phyloP scores from a whole-genome alignment of 2,797 vertebrate genomes.

The Bucorvus abyssinicus region DNA sequence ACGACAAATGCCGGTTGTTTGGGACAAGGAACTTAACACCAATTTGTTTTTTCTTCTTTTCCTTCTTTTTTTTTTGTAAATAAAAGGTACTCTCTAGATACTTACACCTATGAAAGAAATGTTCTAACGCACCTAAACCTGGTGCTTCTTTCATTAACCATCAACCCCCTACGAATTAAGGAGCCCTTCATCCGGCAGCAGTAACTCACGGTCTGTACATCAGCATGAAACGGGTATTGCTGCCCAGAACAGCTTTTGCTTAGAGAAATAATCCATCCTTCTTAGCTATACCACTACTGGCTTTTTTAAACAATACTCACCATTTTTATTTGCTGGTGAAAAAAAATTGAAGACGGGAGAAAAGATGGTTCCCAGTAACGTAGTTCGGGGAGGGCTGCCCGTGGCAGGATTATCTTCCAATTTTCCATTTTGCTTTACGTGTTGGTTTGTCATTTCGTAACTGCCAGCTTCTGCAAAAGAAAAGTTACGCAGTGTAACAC shows the following conservation, averaged over 20 bases:
- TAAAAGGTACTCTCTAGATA: not conserved
- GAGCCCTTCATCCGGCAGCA: not conserved
- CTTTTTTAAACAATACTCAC: slow-evolving; percentile 72
- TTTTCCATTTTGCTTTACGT: slow-evolving; percentile 91
- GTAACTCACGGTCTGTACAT: not conserved
- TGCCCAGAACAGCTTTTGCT: not conserved
- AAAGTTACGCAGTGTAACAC: not conserved
- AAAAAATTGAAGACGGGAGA: slow-evolving; percentile 99
- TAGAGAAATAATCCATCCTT: not conserved
- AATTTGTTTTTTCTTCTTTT: not conserved
- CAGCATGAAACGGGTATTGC: not conserved
- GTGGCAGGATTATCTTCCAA: slow-evolving; percentile 85
- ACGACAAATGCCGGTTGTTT: not conserved
- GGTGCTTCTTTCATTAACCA: not conserved
- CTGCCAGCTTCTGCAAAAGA: slow-evolving; percentile 84
- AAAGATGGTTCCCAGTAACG: slow-evolving; percentile 96
- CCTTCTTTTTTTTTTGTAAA: not conserved
- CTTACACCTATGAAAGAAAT: not conserved
- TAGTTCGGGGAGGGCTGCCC: slow-evolving; percentile 90
- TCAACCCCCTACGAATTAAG: not conserved
- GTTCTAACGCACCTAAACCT: not conserved
- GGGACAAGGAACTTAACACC: not conserved
- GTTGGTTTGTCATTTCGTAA: slow-evolving; percentile 91
- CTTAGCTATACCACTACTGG: not conserved
- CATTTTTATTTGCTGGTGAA: slow-evolving; percentile 97